These are phyloP conservation scores for Parauchenoglanis punctatus DNA, from an alignment of 2,797 vertebrate species.

Conservation along the genomic window DNA sequence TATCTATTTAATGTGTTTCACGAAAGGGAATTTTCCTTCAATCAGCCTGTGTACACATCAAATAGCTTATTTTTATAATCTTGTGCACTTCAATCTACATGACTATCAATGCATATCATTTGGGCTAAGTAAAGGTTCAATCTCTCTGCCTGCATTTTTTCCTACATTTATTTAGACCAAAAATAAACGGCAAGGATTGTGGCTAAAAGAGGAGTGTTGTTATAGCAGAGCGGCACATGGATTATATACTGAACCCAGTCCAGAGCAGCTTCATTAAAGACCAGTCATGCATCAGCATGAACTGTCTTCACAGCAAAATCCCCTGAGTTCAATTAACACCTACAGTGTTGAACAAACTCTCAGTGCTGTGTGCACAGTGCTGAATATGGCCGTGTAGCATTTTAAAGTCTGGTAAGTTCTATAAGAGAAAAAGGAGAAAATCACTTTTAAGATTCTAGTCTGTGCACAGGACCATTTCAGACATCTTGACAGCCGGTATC, in stretches of 20 bases:
- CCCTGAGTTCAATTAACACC: slow-evolving; percentile 29
- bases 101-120: neutral
- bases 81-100: neutral
- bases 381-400: neutral
- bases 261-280: slow-evolving; percentile 8
- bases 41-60: neutral
- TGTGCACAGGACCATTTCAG: neutral
- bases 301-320: slow-evolving; percentile 21
- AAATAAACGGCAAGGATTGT: slow-evolving; percentile 1
- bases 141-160: neutral
- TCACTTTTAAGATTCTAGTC: neutral
- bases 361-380: neutral
- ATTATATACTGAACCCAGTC: neutral
- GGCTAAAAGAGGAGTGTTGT: neutral
- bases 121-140: neutral
- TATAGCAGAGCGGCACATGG: neutral
- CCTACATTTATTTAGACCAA: neutral
- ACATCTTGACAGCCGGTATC: neutral
- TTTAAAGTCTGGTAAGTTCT: neutral
- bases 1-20: neutral
- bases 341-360: neutral
- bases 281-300: slow-evolving; percentile 3
- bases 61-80: neutral
- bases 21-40: neutral
- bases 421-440: neutral